phyloP scores from a whole-genome alignment of 2,888 invertebrate genomes.

The Conomelus anceps region DNA sequence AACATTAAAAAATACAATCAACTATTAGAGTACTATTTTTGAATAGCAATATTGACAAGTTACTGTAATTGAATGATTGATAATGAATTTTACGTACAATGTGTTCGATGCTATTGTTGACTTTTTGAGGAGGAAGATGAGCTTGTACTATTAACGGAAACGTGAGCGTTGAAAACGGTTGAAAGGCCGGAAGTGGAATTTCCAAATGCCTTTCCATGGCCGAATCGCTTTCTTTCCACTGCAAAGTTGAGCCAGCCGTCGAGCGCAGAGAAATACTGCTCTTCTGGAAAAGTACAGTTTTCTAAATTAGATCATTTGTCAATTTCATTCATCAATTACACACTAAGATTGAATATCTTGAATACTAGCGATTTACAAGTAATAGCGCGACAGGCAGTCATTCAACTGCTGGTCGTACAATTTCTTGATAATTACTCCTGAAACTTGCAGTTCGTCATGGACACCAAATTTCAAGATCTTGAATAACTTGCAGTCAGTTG shows the following conservation, averaged over 20 bases:
- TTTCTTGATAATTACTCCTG: no score
- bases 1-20: no score
- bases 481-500: no score
- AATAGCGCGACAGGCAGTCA: no score
- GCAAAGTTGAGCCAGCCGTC: constrained; percentile 59
- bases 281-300: background rate
- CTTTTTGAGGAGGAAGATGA: constrained; percentile 64
- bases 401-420: no score
- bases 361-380: no score
- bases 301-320: no score
- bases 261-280: constrained; percentile 41
- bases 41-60: no score
- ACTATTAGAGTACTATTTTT: background rate
- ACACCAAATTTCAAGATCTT: no score
- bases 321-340: no score
- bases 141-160: constrained; percentile 62
- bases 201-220: constrained; percentile 48
- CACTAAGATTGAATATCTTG: background rate
- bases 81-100: constrained; percentile 46
- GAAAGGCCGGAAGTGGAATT: constrained; percentile 54
- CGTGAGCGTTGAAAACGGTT: constrained; percentile 45
- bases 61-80: constrained; percentile 13
- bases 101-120: constrained; percentile 64
- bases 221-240: constrained; percentile 42
- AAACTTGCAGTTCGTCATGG: no score